These are phyloP conservation scores for Mizuhopecten yessoensis DNA, from an alignment of 1,140 invertebrate genomes.

Conservation along the genomic window DNA sequence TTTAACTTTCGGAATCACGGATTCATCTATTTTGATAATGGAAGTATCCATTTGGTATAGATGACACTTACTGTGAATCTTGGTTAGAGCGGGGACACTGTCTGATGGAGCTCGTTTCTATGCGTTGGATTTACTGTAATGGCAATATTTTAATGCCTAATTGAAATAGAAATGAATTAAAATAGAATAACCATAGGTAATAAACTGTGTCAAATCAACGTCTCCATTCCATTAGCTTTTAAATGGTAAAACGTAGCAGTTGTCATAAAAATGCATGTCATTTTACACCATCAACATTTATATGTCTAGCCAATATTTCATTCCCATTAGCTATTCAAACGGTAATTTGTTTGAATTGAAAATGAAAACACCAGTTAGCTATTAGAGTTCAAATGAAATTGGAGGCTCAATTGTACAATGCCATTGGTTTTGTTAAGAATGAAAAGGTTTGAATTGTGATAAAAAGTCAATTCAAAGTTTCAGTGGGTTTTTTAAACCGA, in stretches of 20 bases:
- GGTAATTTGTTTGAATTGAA: background rate
- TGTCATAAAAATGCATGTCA: background rate
- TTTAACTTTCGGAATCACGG: background rate
- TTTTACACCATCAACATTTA: background rate
- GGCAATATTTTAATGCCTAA: background rate
- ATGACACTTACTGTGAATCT: background rate
- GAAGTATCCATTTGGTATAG: background rate
- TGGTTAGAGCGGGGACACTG: background rate
- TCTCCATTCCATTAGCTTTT: background rate
- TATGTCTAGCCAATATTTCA: conserved; percentile 18
- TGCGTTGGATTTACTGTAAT: background rate
- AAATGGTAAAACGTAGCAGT: background rate
- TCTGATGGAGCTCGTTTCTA: background rate
- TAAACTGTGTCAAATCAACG: background rate
- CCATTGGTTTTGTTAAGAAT: background rate
- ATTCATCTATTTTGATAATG: background rate
- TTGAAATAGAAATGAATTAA: conserved; percentile 13
- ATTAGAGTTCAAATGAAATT: background rate
- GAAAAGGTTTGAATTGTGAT: background rate
- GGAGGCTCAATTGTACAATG: background rate
- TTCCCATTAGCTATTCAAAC: background rate
- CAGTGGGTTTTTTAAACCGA: background rate
- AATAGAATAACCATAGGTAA: background rate
- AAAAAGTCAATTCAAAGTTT: background rate
- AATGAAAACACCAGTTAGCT: background rate